These are phyloP conservation scores for Trididemnum clinides DNA, from an alignment of 23 tunicate genomes.

Conservation along the genomic window DNA sequence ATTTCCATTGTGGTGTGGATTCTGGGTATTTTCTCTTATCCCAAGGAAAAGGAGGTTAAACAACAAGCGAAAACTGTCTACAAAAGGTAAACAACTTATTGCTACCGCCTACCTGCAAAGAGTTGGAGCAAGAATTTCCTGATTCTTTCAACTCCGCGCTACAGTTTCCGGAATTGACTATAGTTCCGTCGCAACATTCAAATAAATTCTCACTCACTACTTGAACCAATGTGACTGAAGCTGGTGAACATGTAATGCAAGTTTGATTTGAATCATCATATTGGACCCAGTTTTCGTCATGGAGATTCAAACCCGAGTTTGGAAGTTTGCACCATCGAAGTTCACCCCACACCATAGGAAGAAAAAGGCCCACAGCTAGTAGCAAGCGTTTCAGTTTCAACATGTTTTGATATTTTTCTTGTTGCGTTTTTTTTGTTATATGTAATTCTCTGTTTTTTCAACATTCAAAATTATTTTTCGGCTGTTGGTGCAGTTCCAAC, in stretches of 20 bases:
- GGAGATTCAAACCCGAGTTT: neutral
- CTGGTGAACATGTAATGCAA: constrained; percentile 42
- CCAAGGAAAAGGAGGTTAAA: too few species aligned
- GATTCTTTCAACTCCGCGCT: neutral
- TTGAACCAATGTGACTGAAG: constrained; percentile 15
- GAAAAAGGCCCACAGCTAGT: too few species aligned
- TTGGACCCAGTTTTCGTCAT: constrained; percentile 37
- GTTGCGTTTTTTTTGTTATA: too few species aligned
- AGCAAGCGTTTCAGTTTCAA: too few species aligned
- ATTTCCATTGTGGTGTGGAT: too few species aligned
- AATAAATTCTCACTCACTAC: neutral
- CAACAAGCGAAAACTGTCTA: too few species aligned
- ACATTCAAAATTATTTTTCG: too few species aligned
- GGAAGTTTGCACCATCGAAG: neutral
- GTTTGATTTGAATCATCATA: constrained; percentile 50
- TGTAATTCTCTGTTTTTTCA: too few species aligned
- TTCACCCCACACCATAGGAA: neutral
- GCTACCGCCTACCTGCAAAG: constrained; percentile 37
- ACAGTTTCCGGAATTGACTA: constrained; percentile 37
- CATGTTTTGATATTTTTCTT: too few species aligned
- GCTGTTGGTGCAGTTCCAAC: too few species aligned
- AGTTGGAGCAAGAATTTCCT: constrained; percentile 24
- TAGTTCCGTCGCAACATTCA: constrained; percentile 68
- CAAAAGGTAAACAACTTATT: too few species aligned
- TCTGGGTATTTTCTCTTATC: too few species aligned